Base-by-base conservation (phyloP, 2,113 vertebrate genomes). In the Cariama cristata region DNA sequence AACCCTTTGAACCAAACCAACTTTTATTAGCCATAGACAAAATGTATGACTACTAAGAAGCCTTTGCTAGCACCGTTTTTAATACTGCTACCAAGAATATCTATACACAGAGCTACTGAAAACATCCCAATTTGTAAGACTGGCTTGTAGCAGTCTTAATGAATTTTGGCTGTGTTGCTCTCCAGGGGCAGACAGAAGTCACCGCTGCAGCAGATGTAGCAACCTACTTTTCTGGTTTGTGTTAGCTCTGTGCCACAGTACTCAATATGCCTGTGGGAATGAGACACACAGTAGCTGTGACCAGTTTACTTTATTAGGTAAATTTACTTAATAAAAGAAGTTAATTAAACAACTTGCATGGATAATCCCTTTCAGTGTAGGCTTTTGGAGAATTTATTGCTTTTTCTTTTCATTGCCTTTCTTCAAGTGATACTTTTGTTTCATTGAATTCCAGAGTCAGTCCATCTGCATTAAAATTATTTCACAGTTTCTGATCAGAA, bases 291-390 rank as follows among this genome's bases (percentile, higher is more conserved):
- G 38, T 23, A 30, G 35, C 71, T 91, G 59, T n/a, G 79, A 79
- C 45, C 44, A 30, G n/a, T 84, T 94, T 75, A 76, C 67, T 87
- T 82, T 59, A 58, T 69, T 58, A 79, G 75, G 86, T 60, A 63
- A 79, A 85, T 94, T 81, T 71, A 58, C 59, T 94, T 86, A 82
- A 88, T 93, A 90, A 92, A 95, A 88, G 32, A 28, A 93, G 62
- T 68, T 93, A 96, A 96, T 95, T 94, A 79, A 93, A 76, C 27
- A 64, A 80, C 69, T 93, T 76, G 90, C 86, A 74, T 94, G 92
- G n/a, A 28, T 92, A 53, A 89, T 84, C 50, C 68, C 67, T 96
- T 97, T 93, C 71, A 86, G 24, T 33, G 38, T 5, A 76, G 49
- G 45, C 40, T 93, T 92, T 87, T 72, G 24, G 45, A 77, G 38